Percentiles rank a stretch among this genome's conserved stretches.
Evolutionary conservation across 2,113 vertebrate genomes (phyloP).

Genomic region (Apodemus sylvaticus): DNA sequence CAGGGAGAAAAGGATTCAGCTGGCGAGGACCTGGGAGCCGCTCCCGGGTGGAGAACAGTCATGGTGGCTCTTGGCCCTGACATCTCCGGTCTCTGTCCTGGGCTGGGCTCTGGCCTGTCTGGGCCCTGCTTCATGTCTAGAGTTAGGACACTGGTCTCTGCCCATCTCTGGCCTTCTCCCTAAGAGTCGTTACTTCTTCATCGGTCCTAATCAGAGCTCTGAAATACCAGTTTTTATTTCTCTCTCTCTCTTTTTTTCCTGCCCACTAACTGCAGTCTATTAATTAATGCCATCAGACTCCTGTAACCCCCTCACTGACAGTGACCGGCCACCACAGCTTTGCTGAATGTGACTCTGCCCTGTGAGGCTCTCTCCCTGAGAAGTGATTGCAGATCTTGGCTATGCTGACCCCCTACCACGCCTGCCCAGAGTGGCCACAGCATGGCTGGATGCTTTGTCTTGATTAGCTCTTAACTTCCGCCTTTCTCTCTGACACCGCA

Average conservation of each 20-base stretch:
- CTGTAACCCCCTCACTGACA: neutral
- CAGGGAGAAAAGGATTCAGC: too few species aligned
- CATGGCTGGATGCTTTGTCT: conserved; percentile 42
- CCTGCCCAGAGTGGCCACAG: conserved; percentile 36
- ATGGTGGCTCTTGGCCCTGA: neutral
- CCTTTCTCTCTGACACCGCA: neutral
- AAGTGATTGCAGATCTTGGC: conserved; percentile 62
- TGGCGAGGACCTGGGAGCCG: neutral
- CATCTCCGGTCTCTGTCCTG: too few species aligned
- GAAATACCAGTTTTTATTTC: conserved; percentile 26
- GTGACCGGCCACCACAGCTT: conserved; percentile 3
- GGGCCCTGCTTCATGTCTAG: neutral
- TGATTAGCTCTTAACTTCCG: conserved; percentile 65
- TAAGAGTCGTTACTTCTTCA: neutral
- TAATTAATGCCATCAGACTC: conserved; percentile 61
- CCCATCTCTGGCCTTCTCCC: neutral
- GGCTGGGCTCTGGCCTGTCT: neutral
- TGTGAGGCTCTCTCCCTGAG: conserved; percentile 44
- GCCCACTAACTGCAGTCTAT: conserved; percentile 45
- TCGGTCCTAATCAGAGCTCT: conserved; percentile 39
- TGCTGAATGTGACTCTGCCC: conserved; percentile 39
- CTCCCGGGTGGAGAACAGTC: neutral
- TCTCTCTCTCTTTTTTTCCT: neutral
- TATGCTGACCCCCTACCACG: conserved; percentile 55
- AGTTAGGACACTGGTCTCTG: neutral